Conservation (phyloP, 2,888 invertebrate genomes). For the Hypsopygia costalis region DNA sequence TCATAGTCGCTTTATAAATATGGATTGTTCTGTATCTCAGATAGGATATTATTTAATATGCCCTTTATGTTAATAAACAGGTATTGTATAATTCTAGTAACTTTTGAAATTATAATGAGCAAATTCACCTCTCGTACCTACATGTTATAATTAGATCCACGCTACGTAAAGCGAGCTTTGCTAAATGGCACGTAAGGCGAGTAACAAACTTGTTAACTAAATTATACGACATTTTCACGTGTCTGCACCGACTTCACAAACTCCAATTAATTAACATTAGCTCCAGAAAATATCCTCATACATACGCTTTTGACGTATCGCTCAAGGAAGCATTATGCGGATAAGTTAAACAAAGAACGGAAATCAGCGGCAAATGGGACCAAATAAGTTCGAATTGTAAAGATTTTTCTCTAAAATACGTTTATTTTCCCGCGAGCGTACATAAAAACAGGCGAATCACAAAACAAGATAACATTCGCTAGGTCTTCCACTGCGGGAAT, state of each 20-base stretch:
- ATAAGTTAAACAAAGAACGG: conserved; percentile 9
- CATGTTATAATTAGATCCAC: conserved; percentile 35
- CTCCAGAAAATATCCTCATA: conserved; percentile 31
- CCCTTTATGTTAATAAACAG: no score
- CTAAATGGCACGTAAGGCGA: conserved; percentile 43
- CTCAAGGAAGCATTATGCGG: conserved; percentile 9
- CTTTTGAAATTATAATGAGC: conserved; percentile 3
- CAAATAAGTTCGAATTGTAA: conserved; percentile 22
- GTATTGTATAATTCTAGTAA: no score
- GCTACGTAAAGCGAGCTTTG: conserved; percentile 31
- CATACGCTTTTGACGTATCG: conserved; percentile 20
- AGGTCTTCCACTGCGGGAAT: conserved; percentile 68
- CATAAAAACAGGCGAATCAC: conserved; percentile 76
- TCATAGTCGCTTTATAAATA: no score
- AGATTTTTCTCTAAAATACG: conserved; percentile 53
- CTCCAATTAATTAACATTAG: conserved; percentile 44
- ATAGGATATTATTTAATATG: no score
- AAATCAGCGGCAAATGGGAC: conserved; percentile 16
- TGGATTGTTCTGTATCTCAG: no score
- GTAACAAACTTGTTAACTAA: conserved; percentile 49
- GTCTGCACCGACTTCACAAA: conserved; percentile 30
- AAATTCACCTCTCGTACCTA: conserved; percentile 21
- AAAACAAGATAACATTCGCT: conserved; percentile 76
- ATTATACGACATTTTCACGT: conserved; percentile 49
- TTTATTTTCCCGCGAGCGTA: conserved; percentile 55